These are phyloP conservation scores for Dryomyza anilis DNA, from an alignment of 2,888 invertebrate species.

Conservation along the genomic window DNA sequence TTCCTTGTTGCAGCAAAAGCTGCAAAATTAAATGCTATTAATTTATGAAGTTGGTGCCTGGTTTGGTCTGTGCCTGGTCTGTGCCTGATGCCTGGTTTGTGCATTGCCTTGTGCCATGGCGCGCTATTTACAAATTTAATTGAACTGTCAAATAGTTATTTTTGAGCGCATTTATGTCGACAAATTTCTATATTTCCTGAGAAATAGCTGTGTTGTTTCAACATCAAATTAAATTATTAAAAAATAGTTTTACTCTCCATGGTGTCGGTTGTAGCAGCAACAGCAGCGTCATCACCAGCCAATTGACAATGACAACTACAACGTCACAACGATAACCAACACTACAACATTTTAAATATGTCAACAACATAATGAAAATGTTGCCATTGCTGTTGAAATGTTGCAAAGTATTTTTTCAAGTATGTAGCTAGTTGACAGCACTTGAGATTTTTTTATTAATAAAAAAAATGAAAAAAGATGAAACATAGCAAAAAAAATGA, in stretches of 20 bases:
- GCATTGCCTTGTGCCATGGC: too few species aligned
- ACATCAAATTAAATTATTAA: not conserved
- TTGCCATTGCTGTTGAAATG: conserved; percentile 12
- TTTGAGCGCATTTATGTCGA: not conserved
- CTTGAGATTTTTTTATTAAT: not conserved
- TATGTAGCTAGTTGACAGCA: conserved; percentile 7
- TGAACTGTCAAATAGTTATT: conserved; percentile 9
- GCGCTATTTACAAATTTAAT: conserved; percentile 11
- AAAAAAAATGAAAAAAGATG: not conserved
- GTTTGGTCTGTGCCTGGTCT: too few species aligned
- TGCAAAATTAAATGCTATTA: not conserved
- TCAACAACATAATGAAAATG: conserved; percentile 5
- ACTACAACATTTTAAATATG: not conserved
- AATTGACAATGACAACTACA: not conserved
- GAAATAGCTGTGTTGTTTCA: too few species aligned
- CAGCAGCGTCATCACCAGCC: too few species aligned
- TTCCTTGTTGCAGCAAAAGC: not conserved
- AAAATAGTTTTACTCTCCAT: not conserved
- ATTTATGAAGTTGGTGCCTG: not conserved
- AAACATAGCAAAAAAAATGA: not conserved
- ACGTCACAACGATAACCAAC: not conserved
- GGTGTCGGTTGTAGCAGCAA: not conserved
- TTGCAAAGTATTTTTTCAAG: conserved; percentile 12
- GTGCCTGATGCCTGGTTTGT: too few species aligned
- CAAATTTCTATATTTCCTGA: too few species aligned